Evolutionary conservation across 2,888 invertebrate genomes (phyloP).

Genomic region (Autographa gamma): DNA sequence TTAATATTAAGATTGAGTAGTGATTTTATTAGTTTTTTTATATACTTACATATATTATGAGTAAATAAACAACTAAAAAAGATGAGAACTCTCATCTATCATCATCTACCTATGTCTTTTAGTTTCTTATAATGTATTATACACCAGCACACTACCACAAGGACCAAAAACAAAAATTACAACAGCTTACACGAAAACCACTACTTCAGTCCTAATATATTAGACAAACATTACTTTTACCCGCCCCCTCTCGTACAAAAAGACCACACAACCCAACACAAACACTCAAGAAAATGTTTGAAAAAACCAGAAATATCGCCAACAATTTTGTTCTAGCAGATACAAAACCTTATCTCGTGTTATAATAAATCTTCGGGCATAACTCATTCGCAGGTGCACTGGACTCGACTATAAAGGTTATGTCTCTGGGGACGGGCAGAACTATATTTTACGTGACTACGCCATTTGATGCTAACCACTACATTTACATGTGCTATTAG

Average conservation of each 20-base stretch:
- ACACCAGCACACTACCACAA: neutral
- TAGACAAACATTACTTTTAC: neutral
- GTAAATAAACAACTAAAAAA: too few species aligned
- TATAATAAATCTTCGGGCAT: slow-evolving; percentile 55
- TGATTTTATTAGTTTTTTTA: too few species aligned
- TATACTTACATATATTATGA: too few species aligned
- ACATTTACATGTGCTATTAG: slow-evolving; percentile 45
- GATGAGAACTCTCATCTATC: too few species aligned
- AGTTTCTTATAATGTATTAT: too few species aligned
- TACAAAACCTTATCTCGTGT: slow-evolving; percentile 58
- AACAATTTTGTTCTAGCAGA: slow-evolving; percentile 53
- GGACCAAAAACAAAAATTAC: neutral
- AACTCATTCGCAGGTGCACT: slow-evolving; percentile 62
- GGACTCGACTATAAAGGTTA: slow-evolving; percentile 59
- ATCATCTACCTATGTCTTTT: too few species aligned
- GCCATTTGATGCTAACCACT: slow-evolving; percentile 40
- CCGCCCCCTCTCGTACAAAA: slow-evolving; percentile 21
- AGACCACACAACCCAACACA: slow-evolving; percentile 16
- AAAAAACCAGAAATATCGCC: slow-evolving; percentile 42
- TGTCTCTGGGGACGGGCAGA: slow-evolving; percentile 48
- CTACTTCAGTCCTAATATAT: neutral
- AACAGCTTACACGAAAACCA: neutral
- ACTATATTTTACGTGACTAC: slow-evolving; percentile 50
- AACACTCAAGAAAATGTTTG: slow-evolving; percentile 13
- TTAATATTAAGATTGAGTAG: too few species aligned